phyloP scores from a whole-genome alignment of 2,888 invertebrate genomes.

The Euplagia quadripunctaria region DNA sequence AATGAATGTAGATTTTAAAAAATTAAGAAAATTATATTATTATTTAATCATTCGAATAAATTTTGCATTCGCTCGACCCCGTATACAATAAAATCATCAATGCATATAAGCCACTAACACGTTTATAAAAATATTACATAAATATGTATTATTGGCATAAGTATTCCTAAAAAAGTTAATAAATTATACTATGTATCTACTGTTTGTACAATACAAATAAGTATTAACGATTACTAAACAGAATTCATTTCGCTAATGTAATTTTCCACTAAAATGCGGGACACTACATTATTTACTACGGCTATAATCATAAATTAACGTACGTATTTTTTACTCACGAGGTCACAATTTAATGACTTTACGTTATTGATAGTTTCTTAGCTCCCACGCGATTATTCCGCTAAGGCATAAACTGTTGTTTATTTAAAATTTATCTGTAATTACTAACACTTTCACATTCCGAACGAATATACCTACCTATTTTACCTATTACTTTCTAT shows the following conservation, averaged over 20 bases:
- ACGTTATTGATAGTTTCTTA: conserved; percentile 52
- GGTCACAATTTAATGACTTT: conserved; percentile 56
- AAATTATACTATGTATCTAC: conserved; percentile 11
- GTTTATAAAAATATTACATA: conserved; percentile 8
- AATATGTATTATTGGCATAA: conserved; percentile 1
- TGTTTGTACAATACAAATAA: conserved; percentile 19
- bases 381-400: conserved; percentile 61
- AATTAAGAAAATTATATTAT: background rate
- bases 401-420: conserved; percentile 51
- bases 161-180: conserved; percentile 2
- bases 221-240: conserved; percentile 18
- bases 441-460: conserved; percentile 54
- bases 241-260: conserved; percentile 30
- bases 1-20: background rate
- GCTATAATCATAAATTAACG: conserved; percentile 52
- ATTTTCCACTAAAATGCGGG: conserved; percentile 47
- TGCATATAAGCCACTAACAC: conserved; percentile 12
- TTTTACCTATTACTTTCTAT: conserved; percentile 44
- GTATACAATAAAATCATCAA: conserved; percentile 25
- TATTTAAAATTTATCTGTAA: conserved; percentile 41
- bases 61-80: conserved; percentile 24
- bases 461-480: conserved; percentile 38
- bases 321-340: conserved; percentile 57
- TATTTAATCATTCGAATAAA: conserved; percentile 30
- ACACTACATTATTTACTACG: conserved; percentile 54